Conservation (phyloP, 1,140 invertebrate genomes). For the Eurosta solidaginis region DNA sequence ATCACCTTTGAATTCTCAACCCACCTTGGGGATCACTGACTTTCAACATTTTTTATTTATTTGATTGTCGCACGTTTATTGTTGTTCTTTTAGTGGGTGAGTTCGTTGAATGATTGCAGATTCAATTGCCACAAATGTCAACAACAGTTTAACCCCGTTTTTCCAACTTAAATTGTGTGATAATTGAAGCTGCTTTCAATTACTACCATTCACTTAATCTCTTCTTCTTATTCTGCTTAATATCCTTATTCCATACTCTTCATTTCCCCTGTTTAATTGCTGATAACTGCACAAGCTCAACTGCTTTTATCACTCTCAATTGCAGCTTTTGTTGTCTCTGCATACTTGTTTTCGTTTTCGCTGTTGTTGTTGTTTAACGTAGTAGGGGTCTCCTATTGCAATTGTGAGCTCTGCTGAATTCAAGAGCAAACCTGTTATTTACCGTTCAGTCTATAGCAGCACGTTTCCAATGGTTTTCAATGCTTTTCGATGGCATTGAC, state of each 20-base stretch:
- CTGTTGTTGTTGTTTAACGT: neutral
- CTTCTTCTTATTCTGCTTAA: neutral
- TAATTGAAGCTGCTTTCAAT: neutral
- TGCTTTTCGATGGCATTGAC: neutral
- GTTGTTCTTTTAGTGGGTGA: too few relatives aligned
- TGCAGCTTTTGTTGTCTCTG: neutral
- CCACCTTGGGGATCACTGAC: too few relatives aligned
- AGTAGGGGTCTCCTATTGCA: neutral
- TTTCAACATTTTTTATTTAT: too few relatives aligned
- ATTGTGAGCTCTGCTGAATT: too few relatives aligned
- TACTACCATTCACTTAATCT: too few relatives aligned
- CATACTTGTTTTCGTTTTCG: neutral
- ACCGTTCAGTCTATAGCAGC: neutral
- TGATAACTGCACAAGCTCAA: neutral
- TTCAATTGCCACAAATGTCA: neutral
- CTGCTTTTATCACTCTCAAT: neutral
- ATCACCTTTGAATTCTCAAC: too few relatives aligned
- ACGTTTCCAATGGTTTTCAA: too few relatives aligned
- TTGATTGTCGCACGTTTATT: too few relatives aligned
- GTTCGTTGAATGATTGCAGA: neutral
- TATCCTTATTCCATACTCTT: too few relatives aligned
- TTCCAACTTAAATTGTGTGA: neutral
- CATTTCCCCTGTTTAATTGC: neutral
- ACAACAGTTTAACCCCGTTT: neutral
- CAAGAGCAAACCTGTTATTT: too few relatives aligned